Conservation (phyloP, 2,888 invertebrate species). For the Pomacea canaliculata region DNA sequence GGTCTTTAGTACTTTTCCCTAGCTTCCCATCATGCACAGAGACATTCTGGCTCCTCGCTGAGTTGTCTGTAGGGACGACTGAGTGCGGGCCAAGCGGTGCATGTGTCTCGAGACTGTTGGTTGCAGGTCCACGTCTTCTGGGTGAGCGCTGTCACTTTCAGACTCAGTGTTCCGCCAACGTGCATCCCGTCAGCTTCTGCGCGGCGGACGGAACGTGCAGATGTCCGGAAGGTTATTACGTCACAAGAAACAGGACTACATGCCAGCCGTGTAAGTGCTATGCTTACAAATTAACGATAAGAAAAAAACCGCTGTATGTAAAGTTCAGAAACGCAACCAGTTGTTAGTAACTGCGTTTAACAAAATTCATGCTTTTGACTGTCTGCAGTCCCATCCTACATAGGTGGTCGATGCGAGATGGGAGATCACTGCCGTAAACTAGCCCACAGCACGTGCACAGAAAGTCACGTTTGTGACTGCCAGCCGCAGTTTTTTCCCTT, state of each 20-base stretch:
- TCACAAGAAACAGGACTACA: constrained; percentile 7
- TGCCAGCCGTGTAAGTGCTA: constrained; percentile 21
- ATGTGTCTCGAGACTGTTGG: background rate
- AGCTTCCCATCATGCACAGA: no score
- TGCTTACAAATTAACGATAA: background rate
- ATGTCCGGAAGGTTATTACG: constrained; percentile 19
- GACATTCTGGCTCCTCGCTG: no score
- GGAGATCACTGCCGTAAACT: constrained; percentile 5
- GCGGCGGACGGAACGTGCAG: constrained; percentile 9
- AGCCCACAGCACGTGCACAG: constrained; percentile 16
- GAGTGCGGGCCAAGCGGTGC: background rate
- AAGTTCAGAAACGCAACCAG: no score
- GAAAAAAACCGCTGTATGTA: background rate
- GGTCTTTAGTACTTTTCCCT: no score
- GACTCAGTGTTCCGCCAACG: constrained; percentile 3
- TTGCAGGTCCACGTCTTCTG: constrained; percentile 12
- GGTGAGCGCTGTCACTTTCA: constrained; percentile 13
- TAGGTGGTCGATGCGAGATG: constrained; percentile 9
- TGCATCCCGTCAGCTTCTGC: constrained; percentile 21
- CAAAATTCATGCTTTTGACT: no score
- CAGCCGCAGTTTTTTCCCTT: background rate
- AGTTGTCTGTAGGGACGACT: no score
- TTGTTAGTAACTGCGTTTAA: no score
- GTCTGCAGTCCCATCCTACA: constrained; percentile 1
- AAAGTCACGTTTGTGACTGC: constrained; percentile 9